Percentiles rank a stretch among this genome's conserved stretches.
These are phyloP conservation scores for Syrrhaptes paradoxus DNA, from an alignment of 2,113 vertebrate genomes.

Conservation along the genomic window DNA sequence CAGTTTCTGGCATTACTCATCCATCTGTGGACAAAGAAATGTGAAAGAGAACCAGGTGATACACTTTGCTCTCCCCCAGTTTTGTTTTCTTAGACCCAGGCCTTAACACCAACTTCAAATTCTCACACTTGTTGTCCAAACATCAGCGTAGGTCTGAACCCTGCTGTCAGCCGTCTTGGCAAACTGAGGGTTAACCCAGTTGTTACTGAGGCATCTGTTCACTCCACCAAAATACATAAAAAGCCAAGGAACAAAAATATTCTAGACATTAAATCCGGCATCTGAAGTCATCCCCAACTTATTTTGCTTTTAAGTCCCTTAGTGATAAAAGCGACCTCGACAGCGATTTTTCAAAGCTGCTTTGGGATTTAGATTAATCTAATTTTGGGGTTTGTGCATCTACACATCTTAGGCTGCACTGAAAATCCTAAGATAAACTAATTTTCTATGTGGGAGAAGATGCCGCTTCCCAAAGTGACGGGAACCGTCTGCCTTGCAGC, in stretches of 20 bases:
- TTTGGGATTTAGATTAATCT: slow-evolving; percentile 29
- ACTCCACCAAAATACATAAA: neutral
- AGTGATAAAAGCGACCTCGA: neutral
- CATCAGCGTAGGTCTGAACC: neutral
- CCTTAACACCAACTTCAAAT: neutral
- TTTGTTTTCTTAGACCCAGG: neutral
- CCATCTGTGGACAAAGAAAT: neutral
- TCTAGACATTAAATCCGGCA: neutral
- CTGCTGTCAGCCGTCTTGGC: neutral
- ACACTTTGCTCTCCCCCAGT: neutral
- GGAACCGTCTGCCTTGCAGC: neutral
- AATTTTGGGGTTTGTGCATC: neutral
- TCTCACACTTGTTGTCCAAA: neutral
- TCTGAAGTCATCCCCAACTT: neutral
- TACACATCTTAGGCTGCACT: neutral
- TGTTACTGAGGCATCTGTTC: neutral
- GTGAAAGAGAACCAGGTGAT: neutral
- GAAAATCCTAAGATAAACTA: neutral
- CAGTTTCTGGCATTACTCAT: neutral
- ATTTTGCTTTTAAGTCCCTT: neutral
- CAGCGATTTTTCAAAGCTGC: slow-evolving; percentile 16
- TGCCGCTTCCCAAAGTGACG: neutral
- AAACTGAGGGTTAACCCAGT: neutral
- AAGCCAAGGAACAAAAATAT: neutral
- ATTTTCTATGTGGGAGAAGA: slow-evolving; percentile 3